These are phyloP conservation scores for Syngnathus rostellatus DNA, from an alignment of 2,797 vertebrate genomes.

Conservation along the genomic window DNA sequence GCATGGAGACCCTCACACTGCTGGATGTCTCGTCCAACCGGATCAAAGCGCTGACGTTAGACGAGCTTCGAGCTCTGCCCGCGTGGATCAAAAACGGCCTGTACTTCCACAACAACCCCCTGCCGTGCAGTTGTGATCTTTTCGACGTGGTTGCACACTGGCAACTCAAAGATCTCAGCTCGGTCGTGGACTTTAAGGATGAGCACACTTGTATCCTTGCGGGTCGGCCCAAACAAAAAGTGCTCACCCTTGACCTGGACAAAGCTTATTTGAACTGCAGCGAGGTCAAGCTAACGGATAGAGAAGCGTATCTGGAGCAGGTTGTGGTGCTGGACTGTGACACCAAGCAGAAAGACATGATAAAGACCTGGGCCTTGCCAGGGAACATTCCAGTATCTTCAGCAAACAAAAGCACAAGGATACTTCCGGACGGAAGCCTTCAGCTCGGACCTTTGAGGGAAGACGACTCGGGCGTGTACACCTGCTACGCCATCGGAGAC, in stretches of 20 bases:
- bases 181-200: constrained; percentile 76
- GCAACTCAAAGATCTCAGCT: constrained; percentile 74
- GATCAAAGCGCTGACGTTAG: constrained; percentile 73
- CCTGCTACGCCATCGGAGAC: constrained; percentile 80
- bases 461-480: constrained; percentile 83
- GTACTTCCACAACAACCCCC: constrained; percentile 84
- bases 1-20: constrained; percentile 71
- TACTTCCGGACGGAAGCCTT: constrained; percentile 70
- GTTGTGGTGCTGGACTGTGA: constrained; percentile 78
- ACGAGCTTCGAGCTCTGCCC: constrained; percentile 76
- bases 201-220: constrained; percentile 71
- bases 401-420: constrained; percentile 54
- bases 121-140: constrained; percentile 79
- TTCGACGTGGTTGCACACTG: constrained; percentile 80
- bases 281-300: constrained; percentile 59
- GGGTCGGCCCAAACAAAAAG: constrained; percentile 41
- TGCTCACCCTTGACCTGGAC: constrained; percentile 62
- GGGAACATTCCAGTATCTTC: constrained; percentile 62
- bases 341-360: constrained; percentile 70
- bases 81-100: constrained; percentile 86
- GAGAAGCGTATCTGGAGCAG: constrained; percentile 77
- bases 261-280: constrained; percentile 60
- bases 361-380: constrained; percentile 80
- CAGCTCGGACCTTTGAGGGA: constrained; percentile 67
- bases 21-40: constrained; percentile 87